Evolutionary conservation across 2,797 vertebrate genomes (phyloP), one percentile per base, ranked within the genome.

Genomic region (Gobio occitaniae): DNA sequence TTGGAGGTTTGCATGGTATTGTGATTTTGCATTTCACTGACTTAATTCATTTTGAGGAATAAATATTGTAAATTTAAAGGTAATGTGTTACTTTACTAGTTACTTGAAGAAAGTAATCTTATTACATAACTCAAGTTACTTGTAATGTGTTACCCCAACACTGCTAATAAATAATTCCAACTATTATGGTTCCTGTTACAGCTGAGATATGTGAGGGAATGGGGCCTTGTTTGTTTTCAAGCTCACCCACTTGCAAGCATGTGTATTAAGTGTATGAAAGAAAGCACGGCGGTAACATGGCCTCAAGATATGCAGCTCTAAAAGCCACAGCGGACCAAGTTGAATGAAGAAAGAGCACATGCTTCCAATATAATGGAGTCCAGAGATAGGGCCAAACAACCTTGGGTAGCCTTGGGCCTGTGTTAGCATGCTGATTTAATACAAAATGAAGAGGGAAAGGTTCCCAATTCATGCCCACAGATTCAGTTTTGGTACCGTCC

Each of bases 291-390:
- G 87, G 89, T 90, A 90, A 88, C 78, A 78, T 88, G 79, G 93
- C 94, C 91, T 86, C 61, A 76, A 93, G 94, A 92, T 89, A 90
- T 92, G 88, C 91, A 87, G 86, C 86, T 78, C 87, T 93, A 91
- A 93, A 92, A 94, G 92, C 91, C 90, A 89, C 79, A 91, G 91
- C 88, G 90, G 89, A 78, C 78, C 83, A 90, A 92, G 91, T 88
- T 92, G 91, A 93, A 92, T 90, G 90, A 91, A 72, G 90, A 89
- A 87, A 84, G 87, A 92, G 89, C 83, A 83, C 80, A 86, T 87
- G 90, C 89, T 92, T 89, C 89, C 87, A 89, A 84, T 86, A 93
- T 92, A 94, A 94, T 94, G 92, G 92, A 90, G 80, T 89, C 86
- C 87, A 90, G 92, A 93, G 91, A 92, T 91, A 90, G 92, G 90